Conservation (phyloP, 2,888 invertebrate species). For the Cremastinae sp. region DNA sequence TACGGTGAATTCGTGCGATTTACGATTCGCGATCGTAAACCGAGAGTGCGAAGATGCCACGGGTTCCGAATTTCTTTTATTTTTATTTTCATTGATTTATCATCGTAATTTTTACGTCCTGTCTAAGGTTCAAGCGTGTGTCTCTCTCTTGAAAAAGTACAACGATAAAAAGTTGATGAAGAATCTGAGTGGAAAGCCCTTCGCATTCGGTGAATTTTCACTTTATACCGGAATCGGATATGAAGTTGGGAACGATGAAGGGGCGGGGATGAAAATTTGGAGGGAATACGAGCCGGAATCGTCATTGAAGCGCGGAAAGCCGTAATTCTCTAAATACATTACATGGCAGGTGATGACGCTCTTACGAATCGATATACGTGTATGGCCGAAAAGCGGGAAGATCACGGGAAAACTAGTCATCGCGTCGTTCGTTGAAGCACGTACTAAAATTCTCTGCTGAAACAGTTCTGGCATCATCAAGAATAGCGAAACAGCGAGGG, state of each 20-base stretch:
- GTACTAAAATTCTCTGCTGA: conserved; percentile 52
- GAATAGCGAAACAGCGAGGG: conserved; percentile 1
- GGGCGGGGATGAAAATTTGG: too few relatives aligned
- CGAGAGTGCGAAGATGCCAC: conserved; percentile 14
- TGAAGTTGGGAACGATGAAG: conserved; percentile 23
- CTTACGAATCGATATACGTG: conserved; percentile 39
- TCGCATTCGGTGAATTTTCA: conserved; percentile 41
- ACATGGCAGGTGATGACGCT: conserved; percentile 58
- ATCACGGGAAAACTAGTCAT: conserved; percentile 52
- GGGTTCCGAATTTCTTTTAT: conserved; percentile 24
- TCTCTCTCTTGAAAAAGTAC: too few relatives aligned
- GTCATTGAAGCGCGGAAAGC: conserved; percentile 61
- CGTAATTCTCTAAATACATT: conserved; percentile 61
- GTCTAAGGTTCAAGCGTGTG: too few relatives aligned
- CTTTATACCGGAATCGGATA: conserved; percentile 7
- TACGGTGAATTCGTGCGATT: conserved; percentile 36
- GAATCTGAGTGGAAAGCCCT: too few relatives aligned
- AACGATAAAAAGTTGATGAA: too few relatives aligned
- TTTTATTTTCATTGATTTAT: conserved; percentile 21
- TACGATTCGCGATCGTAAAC: conserved; percentile 42
- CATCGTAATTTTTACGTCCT: conserved; percentile 1
- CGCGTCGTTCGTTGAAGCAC: conserved; percentile 53
- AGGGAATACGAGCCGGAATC: conserved; percentile 40
- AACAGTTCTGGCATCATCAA: conserved; percentile 10
- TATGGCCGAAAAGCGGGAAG: conserved; percentile 10